These are phyloP conservation scores for Melanostigma gelatinosum DNA, from an alignment of 2,113 vertebrate species.

Conservation along the genomic window DNA sequence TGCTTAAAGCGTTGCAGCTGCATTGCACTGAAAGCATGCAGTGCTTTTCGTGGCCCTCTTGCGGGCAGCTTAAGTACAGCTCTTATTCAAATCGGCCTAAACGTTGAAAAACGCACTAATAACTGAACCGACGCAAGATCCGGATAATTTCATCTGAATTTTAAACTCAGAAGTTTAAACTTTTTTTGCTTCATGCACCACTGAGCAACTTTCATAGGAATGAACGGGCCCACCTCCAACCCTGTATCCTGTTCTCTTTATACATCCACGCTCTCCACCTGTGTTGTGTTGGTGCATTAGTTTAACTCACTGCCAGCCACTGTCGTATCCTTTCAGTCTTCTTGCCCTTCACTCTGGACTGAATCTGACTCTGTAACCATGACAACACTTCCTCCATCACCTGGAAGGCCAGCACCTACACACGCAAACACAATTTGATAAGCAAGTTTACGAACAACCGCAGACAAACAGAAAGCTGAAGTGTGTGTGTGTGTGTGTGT, in stretches of 20 bases:
- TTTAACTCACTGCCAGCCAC: slow-evolving; percentile 86
- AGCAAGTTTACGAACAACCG: not conserved
- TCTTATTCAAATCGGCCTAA: too few relatives aligned
- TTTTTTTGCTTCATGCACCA: too few relatives aligned
- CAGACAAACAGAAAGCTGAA: not conserved
- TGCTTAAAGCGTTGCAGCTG: not conserved
- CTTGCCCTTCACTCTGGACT: slow-evolving; percentile 91
- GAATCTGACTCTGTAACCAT: slow-evolving; percentile 89
- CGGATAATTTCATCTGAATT: not conserved
- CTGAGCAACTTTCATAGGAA: too few relatives aligned
- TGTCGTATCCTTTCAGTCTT: slow-evolving; percentile 88
- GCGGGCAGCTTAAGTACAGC: too few relatives aligned
- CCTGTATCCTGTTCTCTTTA: not conserved
- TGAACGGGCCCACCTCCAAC: too few relatives aligned
- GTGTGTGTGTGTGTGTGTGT: not conserved
- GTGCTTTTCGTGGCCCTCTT: too few relatives aligned
- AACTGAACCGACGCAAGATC: not conserved
- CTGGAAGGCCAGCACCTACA: slow-evolving; percentile 86
- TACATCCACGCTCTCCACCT: not conserved
- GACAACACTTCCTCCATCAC: slow-evolving; percentile 94
- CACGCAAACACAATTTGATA: not conserved
- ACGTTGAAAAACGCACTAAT: too few relatives aligned
- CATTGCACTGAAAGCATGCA: not conserved
- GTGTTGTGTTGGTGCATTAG: not conserved
- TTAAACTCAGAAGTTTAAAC: too few relatives aligned